Evolutionary conservation across 2,888 invertebrate genomes (phyloP), one percentile per base, ranked within the genome.

Genomic region (Eulithis testata): DNA sequence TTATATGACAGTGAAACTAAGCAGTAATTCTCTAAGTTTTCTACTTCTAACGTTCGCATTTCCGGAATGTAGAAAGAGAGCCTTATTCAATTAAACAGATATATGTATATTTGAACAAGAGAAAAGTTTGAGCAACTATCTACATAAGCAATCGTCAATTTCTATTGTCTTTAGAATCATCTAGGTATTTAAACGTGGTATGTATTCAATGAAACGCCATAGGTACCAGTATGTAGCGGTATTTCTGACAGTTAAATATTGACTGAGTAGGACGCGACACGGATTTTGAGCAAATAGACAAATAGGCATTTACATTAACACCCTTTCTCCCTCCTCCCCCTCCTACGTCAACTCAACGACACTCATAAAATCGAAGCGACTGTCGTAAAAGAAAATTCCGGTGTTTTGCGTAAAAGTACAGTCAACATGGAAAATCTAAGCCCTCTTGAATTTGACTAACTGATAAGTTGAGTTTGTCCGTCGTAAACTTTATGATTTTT

Each of bases 291-390:
- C 83, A 90, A 91, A 92, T 87, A 90, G 82, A 84, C 87, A 89
- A 90, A 91, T 89, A 90, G 86, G 84, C 88, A 88, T 89, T 89
- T 87, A 88, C 88, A 88, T 90, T 89, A 89, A 83, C 90, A 88
- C 86, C 82, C 82, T 73, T 66, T 67, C 76, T 68, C 69, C 74
- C 77, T 21, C 21, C 2, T 21, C 21, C 76, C 71, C 68, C 68
- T 31, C 27, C 59, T 27, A 12, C 51, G 71, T 70, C 68, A 69
- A 61, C 65, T 70, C 70, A 72, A 67, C 67, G 72, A 74, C 67
- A 70, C 73, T 76, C 77, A 70, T 76, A 76, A 76, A 78, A 73
- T 69, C 68, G 63, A 78, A 70, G 67, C 60, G 68, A 70, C 69
- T 66, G 70, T 71, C 74, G 67, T 73, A 72, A 74, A 76, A 77